A percentile compares a stretch with the other conserved stretches of the same genome.
phyloP scores from a whole-genome alignment of 1,140 invertebrate species.

The Drosophila paulistorum region DNA sequence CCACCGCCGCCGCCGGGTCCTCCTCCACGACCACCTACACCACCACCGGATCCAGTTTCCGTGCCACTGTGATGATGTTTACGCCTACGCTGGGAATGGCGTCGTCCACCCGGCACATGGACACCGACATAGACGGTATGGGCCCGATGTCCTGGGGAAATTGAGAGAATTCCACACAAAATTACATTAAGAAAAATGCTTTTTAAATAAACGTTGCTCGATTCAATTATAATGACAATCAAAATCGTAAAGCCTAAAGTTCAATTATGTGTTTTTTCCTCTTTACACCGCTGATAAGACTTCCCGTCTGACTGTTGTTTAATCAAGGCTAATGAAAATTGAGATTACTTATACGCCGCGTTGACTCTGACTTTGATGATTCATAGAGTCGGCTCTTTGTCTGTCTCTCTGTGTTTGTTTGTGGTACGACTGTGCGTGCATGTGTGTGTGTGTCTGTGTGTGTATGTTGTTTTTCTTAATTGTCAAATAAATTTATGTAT shows the following conservation, averaged over 20 bases:
- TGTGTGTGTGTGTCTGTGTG: neutral
- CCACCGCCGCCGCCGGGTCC: conserved; percentile 38
- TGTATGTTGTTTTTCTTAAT: conserved; percentile 24
- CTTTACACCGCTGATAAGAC: conserved; percentile 32
- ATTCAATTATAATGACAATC: conserved; percentile 34
- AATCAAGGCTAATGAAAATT: conserved; percentile 8
- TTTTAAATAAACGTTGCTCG: conserved; percentile 16
- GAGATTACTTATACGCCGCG: conserved; percentile 40
- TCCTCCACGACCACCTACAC: conserved; percentile 16
- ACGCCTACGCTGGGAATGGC: conserved; percentile 90
- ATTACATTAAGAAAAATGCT: conserved; percentile 17
- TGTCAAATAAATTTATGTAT: conserved; percentile 54
- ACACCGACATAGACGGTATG: conserved; percentile 95
- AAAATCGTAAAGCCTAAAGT: conserved; percentile 39
- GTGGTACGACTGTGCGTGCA: neutral
- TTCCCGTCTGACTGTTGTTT: conserved; percentile 9
- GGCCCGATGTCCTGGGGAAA: conserved; percentile 90
- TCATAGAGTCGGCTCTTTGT: conserved; percentile 1
- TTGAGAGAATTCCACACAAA: conserved; percentile 26
- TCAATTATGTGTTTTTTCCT: conserved; percentile 20
- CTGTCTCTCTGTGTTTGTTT: neutral
- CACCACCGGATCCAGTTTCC: conserved; percentile 24
- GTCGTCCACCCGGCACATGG: conserved; percentile 90
- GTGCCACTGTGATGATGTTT: conserved; percentile 87
- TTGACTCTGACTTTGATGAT: conserved; percentile 39